Evolutionary conservation across 2,888 invertebrate species (phyloP), one percentile per base, ranked within the genome.

Genomic region (Acrobasis repandana): DNA sequence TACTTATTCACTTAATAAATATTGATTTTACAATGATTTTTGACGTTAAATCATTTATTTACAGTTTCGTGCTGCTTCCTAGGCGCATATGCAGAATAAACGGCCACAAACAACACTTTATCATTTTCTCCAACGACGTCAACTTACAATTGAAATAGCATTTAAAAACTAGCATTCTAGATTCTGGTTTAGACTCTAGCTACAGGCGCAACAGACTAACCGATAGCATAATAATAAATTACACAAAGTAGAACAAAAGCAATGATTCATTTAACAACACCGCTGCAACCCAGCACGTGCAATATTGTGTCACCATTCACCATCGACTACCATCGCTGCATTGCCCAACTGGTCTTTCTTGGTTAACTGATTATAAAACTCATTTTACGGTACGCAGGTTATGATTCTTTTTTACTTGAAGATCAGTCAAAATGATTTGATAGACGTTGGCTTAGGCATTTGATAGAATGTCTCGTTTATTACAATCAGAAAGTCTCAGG

Each of bases 301-400:
- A 36, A 36, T 43, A 36, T 36, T 52, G 52, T 52, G 52, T 52
- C 52, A 52, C 52, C 52, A n/a, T 16, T 52, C 52, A 52, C 52
- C 36, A 36, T 36, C 52, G 16, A 52, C 52, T 10, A 52, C 36
- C 52, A 36, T 36, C 5, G 52, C 52, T 16, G 52, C 43, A 14
- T 50, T 50, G 28, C 50, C n/a, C 33, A 50, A 50, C 50, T 11
- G 50, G 2, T 15, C n/a, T 2, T 14, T 34, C 28, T 51, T 51
- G 33, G 16, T 43, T 36, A 14, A 43, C 52, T 11, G 34, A 16
- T 52, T 36, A 36, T 36, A 36, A 52, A 52, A 36, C 36, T 36
- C 16, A 34, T 34, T 52, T 52, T 34, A 28, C 33, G 50, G 6
- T n/a, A 28, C 20, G 28, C 8, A 28, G 11, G 11, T 28, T 28